Percentiles rank a stretch among this genome's conserved stretches.
Conservation (phyloP, 2,888 invertebrate genomes). For the Phymatocera aterrima region DNA sequence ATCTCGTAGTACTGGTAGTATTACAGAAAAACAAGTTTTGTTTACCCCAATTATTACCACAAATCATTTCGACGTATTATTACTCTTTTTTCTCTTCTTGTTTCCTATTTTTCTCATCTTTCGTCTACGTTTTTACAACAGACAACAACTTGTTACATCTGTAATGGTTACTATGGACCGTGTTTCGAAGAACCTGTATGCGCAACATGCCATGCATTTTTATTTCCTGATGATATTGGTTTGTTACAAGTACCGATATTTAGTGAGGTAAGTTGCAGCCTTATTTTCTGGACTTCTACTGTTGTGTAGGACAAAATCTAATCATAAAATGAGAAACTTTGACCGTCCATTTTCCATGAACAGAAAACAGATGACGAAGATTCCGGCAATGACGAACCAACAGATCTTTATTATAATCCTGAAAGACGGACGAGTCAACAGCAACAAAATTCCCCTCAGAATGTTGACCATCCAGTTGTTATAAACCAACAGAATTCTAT, state of each 20-base stretch:
- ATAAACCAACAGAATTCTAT: conserved; percentile 51
- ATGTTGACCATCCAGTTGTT: conserved; percentile 55
- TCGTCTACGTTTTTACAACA: conserved; percentile 72
- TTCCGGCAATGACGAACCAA: conserved; percentile 96
- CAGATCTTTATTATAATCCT: conserved; percentile 80
- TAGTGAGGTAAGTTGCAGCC: conserved; percentile 69
- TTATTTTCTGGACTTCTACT: neutral
- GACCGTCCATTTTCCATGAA: too few relatives aligned
- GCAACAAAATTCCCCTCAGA: conserved; percentile 63
- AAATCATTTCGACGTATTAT: neutral
- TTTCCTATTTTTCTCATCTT: neutral
- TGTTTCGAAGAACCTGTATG: conserved; percentile 95
- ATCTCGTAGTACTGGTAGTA: too few relatives aligned
- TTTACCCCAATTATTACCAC: neutral
- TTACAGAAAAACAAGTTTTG: too few relatives aligned
- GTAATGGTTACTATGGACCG: conserved; percentile 95
- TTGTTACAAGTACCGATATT: conserved; percentile 74
- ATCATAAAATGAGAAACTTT: too few relatives aligned
- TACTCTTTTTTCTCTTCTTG: neutral
- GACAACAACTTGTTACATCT: conserved; percentile 86
- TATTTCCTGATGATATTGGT: conserved; percentile 88
- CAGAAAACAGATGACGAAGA: conserved; percentile 92
- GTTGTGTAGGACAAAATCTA: too few relatives aligned
- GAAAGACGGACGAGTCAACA: conserved; percentile 74
- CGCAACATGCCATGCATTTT: conserved; percentile 92